Conservation (phyloP, 2,113 vertebrate genomes). For the Geococcyx californianus region DNA sequence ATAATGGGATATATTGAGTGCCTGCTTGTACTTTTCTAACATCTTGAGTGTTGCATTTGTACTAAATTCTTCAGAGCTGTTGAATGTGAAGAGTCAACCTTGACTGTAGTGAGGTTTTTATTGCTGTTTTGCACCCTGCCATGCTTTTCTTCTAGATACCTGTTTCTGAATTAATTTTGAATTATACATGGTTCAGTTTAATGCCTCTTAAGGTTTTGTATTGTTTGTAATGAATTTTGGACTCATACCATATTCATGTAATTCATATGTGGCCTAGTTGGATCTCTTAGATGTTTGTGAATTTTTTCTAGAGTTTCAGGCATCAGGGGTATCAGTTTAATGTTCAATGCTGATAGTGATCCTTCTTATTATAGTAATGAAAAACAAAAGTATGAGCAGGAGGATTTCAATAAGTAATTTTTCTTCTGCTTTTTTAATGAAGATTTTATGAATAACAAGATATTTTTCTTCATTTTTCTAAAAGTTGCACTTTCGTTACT, state of each 20-base stretch:
- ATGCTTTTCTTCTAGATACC: not conserved
- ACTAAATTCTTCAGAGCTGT: not conserved
- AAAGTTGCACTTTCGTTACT: not conserved
- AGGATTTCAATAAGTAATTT: not conserved
- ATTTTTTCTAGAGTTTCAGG: not conserved
- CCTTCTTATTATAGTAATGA: not conserved
- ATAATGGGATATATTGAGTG: not conserved
- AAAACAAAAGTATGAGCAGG: not conserved
- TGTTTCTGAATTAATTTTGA: not conserved
- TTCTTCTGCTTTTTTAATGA: not conserved
- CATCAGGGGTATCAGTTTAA: not conserved
- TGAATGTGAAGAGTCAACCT: not conserved
- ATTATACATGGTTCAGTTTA: not conserved
- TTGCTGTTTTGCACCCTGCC: not conserved
- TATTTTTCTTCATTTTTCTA: not conserved
- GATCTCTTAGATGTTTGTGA: not conserved
- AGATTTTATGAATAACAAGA: not conserved
- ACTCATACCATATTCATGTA: accelerated
- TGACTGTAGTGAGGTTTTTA: not conserved
- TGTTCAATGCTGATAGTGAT: not conserved
- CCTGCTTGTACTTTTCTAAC: not conserved
- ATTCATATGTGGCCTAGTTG: not conserved
- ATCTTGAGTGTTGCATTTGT: not conserved
- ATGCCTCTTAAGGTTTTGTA: not conserved
- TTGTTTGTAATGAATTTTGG: not conserved